phyloP scores from a whole-genome alignment of 2,888 invertebrate genomes.

The Dysmachus trigonus region DNA sequence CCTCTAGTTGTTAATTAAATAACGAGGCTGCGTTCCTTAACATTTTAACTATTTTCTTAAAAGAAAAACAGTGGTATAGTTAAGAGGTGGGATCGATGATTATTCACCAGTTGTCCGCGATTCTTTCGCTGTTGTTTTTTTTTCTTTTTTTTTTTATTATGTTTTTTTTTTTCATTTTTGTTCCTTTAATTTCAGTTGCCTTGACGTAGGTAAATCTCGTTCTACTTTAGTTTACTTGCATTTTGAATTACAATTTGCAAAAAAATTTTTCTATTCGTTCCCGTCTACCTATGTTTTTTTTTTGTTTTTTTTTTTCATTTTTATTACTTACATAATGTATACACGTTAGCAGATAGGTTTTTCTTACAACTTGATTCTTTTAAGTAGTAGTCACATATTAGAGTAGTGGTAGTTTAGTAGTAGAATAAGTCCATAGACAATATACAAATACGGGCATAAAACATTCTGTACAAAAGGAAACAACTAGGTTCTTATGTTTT shows the following conservation, averaged over 20 bases:
- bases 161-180: not conserved
- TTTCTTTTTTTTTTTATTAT: not conserved
- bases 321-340: not conserved
- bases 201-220: not conserved
- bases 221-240: not conserved
- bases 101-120: constrained; percentile 21
- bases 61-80: constrained; percentile 38
- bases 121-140: constrained; percentile 1
- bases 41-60: constrained; percentile 27
- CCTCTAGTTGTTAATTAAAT: not conserved
- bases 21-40: not conserved
- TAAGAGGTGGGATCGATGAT: constrained; percentile 39
- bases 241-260: not conserved
- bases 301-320: too few relatives aligned
- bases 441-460: constrained; percentile 30
- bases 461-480: constrained; percentile 32
- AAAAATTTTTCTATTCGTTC: not conserved
- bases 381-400: constrained; percentile 20
- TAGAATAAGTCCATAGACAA: constrained; percentile 24
- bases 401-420: constrained; percentile 15
- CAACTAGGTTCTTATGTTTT: not conserved
- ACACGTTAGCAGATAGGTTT: constrained; percentile 37
- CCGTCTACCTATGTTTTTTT: constrained; percentile 6
- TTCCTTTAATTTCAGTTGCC: not conserved
- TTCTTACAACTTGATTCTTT: not conserved